A percentile compares a stretch with the other conserved stretches of the same genome.
Conservation (phyloP, 2,888 invertebrate genomes). For the Pyrrhosoma nymphula region DNA sequence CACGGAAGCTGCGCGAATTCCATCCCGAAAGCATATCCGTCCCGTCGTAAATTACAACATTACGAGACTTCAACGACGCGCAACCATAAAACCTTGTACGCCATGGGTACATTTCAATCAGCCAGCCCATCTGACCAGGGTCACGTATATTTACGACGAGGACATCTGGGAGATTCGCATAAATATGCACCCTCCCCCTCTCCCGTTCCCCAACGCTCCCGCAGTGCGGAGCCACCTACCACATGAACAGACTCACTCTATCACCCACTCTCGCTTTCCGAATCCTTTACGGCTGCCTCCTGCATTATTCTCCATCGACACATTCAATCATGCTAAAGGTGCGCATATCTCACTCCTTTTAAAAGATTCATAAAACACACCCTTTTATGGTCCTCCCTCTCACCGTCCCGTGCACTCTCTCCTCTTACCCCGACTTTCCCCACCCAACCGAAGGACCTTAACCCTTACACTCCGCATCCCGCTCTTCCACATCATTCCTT, state of each 20-base stretch:
- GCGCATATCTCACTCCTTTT: not conserved
- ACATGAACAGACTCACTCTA: not conserved
- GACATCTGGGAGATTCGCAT: not conserved
- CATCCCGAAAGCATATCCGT: not conserved
- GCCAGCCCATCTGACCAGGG: not conserved
- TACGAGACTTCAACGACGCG: not conserved
- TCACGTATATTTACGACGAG: not conserved
- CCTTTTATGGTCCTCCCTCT: not conserved
- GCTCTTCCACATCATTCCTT: no score
- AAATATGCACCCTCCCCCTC: not conserved
- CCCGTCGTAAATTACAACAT: not conserved
- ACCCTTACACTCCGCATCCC: no score
- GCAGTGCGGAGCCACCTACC: not conserved
- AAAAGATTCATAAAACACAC: slow-evolving; percentile 32
- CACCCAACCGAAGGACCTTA: no score
- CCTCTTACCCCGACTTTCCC: no score
- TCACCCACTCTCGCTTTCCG: not conserved
- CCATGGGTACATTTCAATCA: not conserved
- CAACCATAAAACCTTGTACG: not conserved
- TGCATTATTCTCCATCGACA: slow-evolving; percentile 34
- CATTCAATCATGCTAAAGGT: slow-evolving; percentile 31
- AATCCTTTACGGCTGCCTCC: slow-evolving; percentile 29
- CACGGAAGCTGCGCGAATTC: not conserved
- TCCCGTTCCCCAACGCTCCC: no score
- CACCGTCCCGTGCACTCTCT: not conserved